phyloP scores from a whole-genome alignment of 2,797 vertebrate species.

The Danio jaintianensis region DNA sequence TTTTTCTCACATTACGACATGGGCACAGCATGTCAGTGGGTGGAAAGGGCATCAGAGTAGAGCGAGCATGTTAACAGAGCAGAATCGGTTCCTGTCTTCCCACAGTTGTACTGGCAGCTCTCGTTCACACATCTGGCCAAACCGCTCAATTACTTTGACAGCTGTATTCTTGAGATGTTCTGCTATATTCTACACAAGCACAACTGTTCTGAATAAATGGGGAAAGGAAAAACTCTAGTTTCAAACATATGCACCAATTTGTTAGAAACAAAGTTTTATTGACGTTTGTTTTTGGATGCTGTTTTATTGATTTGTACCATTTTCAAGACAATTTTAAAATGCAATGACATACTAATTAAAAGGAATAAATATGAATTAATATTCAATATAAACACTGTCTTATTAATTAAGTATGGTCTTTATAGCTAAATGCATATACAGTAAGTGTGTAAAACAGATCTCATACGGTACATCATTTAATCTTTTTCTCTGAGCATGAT shows the following conservation, averaged over 20 bases:
- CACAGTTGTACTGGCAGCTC: constrained; percentile 6
- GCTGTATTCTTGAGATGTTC: neutral
- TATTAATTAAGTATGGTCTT: neutral
- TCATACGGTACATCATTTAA: no score
- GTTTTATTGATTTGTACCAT: no score
- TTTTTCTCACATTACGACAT: neutral
- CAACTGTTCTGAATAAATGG: neutral
- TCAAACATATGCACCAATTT: no score
- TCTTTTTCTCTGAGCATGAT: neutral
- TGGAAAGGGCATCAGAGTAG: constrained; percentile 3
- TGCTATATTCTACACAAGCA: neutral
- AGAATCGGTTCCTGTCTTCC: constrained; percentile 5
- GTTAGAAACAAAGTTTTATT: no score
- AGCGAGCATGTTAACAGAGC: neutral
- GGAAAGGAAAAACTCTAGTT: no score
- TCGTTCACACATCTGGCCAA: neutral
- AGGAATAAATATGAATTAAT: neutral
- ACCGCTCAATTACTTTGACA: neutral
- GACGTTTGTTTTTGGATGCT: no score
- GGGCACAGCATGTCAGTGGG: neutral
- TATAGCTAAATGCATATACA: no score
- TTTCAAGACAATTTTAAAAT: neutral
- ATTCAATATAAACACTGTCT: neutral
- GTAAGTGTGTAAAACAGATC: no score
- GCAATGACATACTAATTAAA: neutral